Base-by-base conservation (phyloP, 2,888 invertebrate species). In the Dascillus cervinus region DNA sequence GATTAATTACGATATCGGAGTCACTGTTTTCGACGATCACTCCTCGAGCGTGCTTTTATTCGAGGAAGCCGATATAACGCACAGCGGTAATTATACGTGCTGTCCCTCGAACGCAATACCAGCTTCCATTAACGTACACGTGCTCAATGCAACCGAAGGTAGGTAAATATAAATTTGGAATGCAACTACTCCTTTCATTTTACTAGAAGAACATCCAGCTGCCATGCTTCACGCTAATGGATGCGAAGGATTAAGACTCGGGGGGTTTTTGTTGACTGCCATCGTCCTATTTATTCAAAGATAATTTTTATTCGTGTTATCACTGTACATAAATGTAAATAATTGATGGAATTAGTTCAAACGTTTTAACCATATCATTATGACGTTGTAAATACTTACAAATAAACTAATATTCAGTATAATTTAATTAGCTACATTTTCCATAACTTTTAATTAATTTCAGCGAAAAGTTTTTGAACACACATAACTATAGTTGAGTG, bases 1-100 rank as follows among this genome's bases (percentile, higher is more conserved):
- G 73, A 73, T 76, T 50, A 75, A 74, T 56, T 74, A 74, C 52
- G 74, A 75, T 51, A 65, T 64, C 9, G 72, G 71, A 1, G 70
- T 75, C 4, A 57, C 57, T 38, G 72, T 74, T 15, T 62, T 64
- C 29, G 65, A 64, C 3, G 73, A 71, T 22, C 61, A 66, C 14
- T 35, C 40, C 13, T 73, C 73, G 19, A 82, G 82, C 46, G 73
- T 79, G 42, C 66, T 83, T 29, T 72, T 77, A 32, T 73, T 82
- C 33, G 72, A 75, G 12, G 77, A 78, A 47, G 79, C 78, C 1
- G 62, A 64, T 35, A 56, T 59, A 15, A 55, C 53, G 27, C 77
- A 78, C 52, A 77, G 75, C 9, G 80, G 81, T 2, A 79, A 79
- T 60, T 81, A 80, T 61, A 79, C 79, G 12, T 80, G 81, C 49